Conservation (phyloP, 2,888 invertebrate species). For the Zaprionus bogoriensis region DNA sequence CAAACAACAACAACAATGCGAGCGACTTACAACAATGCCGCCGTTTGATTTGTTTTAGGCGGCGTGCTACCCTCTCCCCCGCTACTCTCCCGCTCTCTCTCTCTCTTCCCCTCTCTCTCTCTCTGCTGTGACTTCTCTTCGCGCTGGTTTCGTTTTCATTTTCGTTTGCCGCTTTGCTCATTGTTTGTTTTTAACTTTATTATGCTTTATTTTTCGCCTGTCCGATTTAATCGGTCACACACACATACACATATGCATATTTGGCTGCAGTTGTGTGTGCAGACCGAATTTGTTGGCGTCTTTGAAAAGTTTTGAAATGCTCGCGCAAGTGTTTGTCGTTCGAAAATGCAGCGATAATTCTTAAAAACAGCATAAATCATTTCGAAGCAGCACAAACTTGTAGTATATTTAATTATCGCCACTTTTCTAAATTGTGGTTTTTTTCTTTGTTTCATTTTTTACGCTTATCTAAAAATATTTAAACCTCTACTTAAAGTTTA, state of each 20-base stretch:
- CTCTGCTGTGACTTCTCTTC: slow-evolving; percentile 1
- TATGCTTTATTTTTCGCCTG: slow-evolving; percentile 10
- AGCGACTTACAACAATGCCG: slow-evolving; percentile 26
- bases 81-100: neutral
- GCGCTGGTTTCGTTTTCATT: neutral
- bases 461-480: too few relatives aligned
- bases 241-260: too few relatives aligned
- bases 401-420: neutral
- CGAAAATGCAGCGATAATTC: too few relatives aligned
- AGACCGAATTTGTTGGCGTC: neutral
- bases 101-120: neutral
- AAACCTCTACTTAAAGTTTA: too few relatives aligned
- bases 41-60: slow-evolving; percentile 41
- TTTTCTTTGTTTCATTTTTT: too few relatives aligned
- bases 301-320: neutral
- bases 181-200: slow-evolving; percentile 21
- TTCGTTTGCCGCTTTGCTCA: slow-evolving; percentile 22
- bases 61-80: slow-evolving; percentile 23
- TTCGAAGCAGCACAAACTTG: neutral
- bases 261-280: slow-evolving; percentile 4
- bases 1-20: slow-evolving; percentile 39
- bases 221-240: slow-evolving; percentile 23
- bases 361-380: too few relatives aligned
- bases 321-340: neutral
- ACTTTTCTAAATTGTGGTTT: too few relatives aligned